Percentiles rank a stretch among this genome's conserved stretches.
Evolutionary conservation across 2,888 invertebrate species (phyloP).

Genomic region (Monoplex corrugatus): DNA sequence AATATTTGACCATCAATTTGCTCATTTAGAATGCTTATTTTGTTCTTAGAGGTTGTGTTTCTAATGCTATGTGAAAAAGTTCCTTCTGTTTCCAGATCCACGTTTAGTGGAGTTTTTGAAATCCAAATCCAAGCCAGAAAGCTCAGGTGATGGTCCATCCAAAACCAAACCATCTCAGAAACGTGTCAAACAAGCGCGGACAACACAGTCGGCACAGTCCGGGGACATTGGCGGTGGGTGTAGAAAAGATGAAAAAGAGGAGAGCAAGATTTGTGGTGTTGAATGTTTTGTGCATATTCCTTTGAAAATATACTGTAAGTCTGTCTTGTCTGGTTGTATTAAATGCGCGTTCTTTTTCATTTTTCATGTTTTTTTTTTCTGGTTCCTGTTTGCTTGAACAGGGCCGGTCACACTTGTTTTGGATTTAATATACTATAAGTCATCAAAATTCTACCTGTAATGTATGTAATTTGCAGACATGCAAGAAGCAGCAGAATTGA

Average conservation of each 20-base stretch:
- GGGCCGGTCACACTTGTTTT: background rate
- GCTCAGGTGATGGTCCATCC: background rate
- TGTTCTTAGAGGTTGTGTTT: background rate
- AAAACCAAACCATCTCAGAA: background rate
- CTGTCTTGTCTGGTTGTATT: background rate
- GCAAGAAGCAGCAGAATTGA: background rate
- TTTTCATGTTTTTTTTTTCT: background rate
- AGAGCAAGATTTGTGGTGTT: no score
- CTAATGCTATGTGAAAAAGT: background rate
- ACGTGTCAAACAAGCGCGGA: background rate
- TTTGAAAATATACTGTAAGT: background rate
- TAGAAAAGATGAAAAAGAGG: no score
- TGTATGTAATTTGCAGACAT: slow-evolving; percentile 10
- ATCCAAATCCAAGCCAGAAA: slow-evolving; percentile 33
- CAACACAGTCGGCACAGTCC: background rate
- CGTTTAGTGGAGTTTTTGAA: slow-evolving; percentile 86
- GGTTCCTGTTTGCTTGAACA: background rate
- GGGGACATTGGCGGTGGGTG: background rate
- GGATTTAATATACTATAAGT: background rate
- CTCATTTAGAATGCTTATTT: background rate
- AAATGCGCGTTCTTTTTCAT: background rate
- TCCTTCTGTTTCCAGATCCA: slow-evolving; percentile 84
- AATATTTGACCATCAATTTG: no score
- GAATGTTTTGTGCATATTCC: no score
- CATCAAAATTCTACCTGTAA: background rate